Base-by-base conservation (phyloP, 2,113 vertebrate genomes). In the Ivindomyrus marchei region DNA sequence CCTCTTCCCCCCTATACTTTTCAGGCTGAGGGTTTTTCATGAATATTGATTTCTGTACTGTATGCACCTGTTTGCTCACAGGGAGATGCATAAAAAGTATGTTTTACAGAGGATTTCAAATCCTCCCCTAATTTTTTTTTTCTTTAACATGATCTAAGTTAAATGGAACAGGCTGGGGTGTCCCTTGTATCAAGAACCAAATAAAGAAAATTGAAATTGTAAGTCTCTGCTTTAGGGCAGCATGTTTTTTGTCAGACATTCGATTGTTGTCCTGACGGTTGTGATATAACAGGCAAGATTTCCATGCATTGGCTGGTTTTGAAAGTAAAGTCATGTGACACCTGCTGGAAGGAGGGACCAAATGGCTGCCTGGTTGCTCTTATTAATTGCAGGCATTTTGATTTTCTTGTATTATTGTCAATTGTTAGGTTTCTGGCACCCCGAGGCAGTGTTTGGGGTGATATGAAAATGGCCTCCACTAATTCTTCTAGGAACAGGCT, bases 131-230 rank as follows among this genome's bases (percentile, higher is more conserved):
- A n/a, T 24, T 85, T 49, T 47, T 50, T 46, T 84, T 84, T 84
- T 46, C 80, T 70, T 70, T 70, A 70, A 70, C 13, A 70, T 70
- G n/a, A 70, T 70, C 3, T 27, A 70, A 70, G 62, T 70, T 27
- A 42, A 80, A 49, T 77, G 89, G 90, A 90, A 87, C 90, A 6
- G 49, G 87, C 52, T 42, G 46, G 94, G 86, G 91, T 91, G 89
- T 94, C 91, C 90, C 89, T 50, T 93, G 92, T 95, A 94, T 66
- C 58, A 70, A 93, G 92, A 90, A 92, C 92, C 90, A 91, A 94
- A 94, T 94, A 94, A 95, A 95, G 91, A 91, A 6, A 90, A 90
- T 80, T 92, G 91, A 87, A 92, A 77, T 45, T 62, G 74, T 87
- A 91, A 88, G 88, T 89, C 83, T 42, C 62, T 88, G 92, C 92